Base-by-base conservation (phyloP, 2,888 invertebrate species). In the Serrognathus titanus region DNA sequence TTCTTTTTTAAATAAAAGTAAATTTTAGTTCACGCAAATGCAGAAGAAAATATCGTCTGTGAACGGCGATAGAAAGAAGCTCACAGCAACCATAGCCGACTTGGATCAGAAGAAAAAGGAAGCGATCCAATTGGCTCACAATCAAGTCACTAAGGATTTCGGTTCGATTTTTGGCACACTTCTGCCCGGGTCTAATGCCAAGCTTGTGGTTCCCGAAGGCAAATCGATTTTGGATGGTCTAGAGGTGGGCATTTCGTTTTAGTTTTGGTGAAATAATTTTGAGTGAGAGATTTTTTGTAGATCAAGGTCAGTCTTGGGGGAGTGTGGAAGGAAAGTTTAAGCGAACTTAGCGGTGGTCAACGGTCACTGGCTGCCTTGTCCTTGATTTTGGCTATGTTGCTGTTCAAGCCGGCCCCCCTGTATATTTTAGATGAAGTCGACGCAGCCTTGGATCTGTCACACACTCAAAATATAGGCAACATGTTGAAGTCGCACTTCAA, bases 401-500 rank as follows among this genome's bases (percentile, higher is more conserved):
- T 94, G 69, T 99, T 96, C 81, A 95, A 96, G 74, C 98, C 99
- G 3, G 99, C 99, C 24, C 99, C 99, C 6, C 83, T 99, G 11
- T 99, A 99, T 79, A 97, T 99, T 76, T 83, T 99, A 70, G 99
- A 99, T 78, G 99, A 99, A 82, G 96, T 99, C 50, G 99, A 99
- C 77, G 97, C 99, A 1, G 99, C 98, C 7, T 82, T 99, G 24
- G 99, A 99, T 81, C 85, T 97, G 64, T 94, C 94, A 5, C 99
- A 99, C 78, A 99, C 99, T 9, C 97, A 98, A 80, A 99, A 99
- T 79, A 98, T 99, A 71, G 98, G 98, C 3, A 85, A 86, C 67
- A 97, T 99, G 95, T 82, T 99, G 48, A 90, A 90, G 72, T 82
- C 84, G 10, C 94, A 96, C 77, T 97, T 97, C 74, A 89, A 85